These are phyloP conservation scores for Mormyrus hasselquistii DNA, from an alignment of 2,797 vertebrate genomes.

Conservation along the genomic window DNA sequence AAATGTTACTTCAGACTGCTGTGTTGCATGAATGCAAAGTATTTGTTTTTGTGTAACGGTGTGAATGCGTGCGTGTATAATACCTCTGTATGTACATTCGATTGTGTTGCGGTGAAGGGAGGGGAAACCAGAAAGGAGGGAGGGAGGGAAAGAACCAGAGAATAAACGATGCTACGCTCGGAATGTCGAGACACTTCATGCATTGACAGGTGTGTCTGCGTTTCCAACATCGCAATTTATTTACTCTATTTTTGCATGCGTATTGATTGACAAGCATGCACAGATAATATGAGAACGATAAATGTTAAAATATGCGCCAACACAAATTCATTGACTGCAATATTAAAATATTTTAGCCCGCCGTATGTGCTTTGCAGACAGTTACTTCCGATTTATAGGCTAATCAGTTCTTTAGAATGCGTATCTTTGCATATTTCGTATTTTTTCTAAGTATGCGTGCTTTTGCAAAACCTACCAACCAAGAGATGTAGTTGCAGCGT, in stretches of 20 bases:
- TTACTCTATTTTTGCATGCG: constrained; percentile 43
- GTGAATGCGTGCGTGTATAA: constrained; percentile 26
- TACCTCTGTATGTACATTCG: constrained; percentile 27
- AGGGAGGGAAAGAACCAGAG: constrained; percentile 30
- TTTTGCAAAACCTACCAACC: background rate
- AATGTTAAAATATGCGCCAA: constrained; percentile 2
- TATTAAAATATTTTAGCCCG: constrained; percentile 7
- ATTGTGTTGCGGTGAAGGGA: constrained; percentile 39
- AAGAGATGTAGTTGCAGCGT: background rate
- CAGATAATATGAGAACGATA: background rate
- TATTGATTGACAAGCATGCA: constrained; percentile 34
- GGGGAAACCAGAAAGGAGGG: constrained; percentile 5
- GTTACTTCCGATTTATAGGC: background rate
- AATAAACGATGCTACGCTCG: constrained; percentile 36
- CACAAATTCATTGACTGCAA: constrained; percentile 5
- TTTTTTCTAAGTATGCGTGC: background rate
- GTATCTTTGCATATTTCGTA: constrained; percentile 5
- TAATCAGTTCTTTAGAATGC: background rate
- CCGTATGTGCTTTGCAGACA: constrained; percentile 8
- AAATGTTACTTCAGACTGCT: constrained; percentile 18
- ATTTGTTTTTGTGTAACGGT: constrained; percentile 29
- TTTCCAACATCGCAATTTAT: constrained; percentile 43
- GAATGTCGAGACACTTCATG: constrained; percentile 34
- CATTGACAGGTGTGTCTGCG: constrained; percentile 57
- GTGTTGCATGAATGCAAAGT: constrained; percentile 22